Percentiles rank a stretch among this genome's conserved stretches.
Evolutionary conservation across 2,888 invertebrate genomes (phyloP).

Genomic region (Sussaba pulchella): DNA sequence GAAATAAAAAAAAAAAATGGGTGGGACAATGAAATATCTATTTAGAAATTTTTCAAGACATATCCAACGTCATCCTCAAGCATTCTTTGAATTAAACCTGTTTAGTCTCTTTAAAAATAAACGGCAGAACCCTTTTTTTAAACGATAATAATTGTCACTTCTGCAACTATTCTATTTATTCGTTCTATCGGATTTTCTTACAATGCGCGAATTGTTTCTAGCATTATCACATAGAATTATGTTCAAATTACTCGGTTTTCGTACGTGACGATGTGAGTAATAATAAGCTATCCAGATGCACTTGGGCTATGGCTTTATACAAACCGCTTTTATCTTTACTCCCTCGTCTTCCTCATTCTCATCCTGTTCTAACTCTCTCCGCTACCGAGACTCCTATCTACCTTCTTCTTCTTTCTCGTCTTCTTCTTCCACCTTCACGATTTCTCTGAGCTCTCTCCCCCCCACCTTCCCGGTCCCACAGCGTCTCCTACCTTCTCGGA

Average conservation of each 20-base stretch:
- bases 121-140: too few relatives aligned
- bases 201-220: neutral
- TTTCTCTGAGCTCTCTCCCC: constrained; percentile 59
- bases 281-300: neutral
- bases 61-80: too few relatives aligned
- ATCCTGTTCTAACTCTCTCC: neutral
- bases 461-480: constrained; percentile 75
- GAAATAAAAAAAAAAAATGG: too few relatives aligned
- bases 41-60: too few relatives aligned
- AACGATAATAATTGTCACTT: too few relatives aligned
- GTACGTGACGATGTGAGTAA: neutral
- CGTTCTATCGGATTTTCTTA: neutral
- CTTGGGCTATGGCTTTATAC: neutral
- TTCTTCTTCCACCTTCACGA: constrained; percentile 31
- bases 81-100: too few relatives aligned
- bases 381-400: constrained; percentile 26
- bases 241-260: neutral
- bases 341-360: neutral
- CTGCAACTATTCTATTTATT: too few relatives aligned
- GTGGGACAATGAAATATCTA: too few relatives aligned
- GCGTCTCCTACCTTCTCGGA: constrained; percentile 75
- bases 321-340: neutral
- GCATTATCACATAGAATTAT: neutral
- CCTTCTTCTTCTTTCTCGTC: constrained; percentile 26
- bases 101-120: too few relatives aligned